These are phyloP conservation scores for Galleria mellonella DNA, from an alignment of 1,140 invertebrate genomes.

Conservation along the genomic window DNA sequence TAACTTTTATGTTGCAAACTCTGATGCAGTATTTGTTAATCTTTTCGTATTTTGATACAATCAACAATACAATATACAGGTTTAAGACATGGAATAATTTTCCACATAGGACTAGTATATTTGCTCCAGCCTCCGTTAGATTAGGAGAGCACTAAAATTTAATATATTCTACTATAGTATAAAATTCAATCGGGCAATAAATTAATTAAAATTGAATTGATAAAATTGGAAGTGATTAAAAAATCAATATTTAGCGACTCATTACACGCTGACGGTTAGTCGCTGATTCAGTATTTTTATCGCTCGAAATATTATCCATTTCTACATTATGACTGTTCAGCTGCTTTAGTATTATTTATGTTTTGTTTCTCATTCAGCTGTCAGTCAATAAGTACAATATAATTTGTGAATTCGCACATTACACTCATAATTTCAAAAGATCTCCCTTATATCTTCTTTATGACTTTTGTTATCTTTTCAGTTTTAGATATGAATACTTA, in stretches of 20 bases:
- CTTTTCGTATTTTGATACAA: slow-evolving; percentile 18
- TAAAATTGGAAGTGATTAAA: too few species aligned
- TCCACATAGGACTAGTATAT: background rate
- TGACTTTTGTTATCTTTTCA: slow-evolving; percentile 16
- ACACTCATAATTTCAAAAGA: slow-evolving; percentile 5
- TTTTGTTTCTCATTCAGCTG: slow-evolving; percentile 2
- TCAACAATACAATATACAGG: too few species aligned
- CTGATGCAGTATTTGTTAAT: slow-evolving; percentile 28
- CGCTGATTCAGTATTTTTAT: too few species aligned
- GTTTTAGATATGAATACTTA: slow-evolving; percentile 19
- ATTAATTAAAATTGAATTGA: too few species aligned
- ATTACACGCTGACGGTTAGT: too few species aligned
- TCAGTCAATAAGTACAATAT: slow-evolving; percentile 8
- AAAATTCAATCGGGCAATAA: too few species aligned
- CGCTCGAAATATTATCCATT: too few species aligned
- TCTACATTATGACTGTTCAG: slow-evolving; percentile 2
- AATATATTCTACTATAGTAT: background rate
- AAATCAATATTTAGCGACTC: too few species aligned
- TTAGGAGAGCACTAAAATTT: slow-evolving; percentile 2
- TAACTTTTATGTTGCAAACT: slow-evolving; percentile 14
- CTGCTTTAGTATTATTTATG: slow-evolving; percentile 6
- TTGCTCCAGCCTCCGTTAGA: slow-evolving; percentile 4
- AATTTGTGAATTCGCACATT: background rate
- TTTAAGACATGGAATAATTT: too few species aligned
- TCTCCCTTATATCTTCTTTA: slow-evolving; percentile 7